Evolutionary conservation across 2,797 vertebrate species (phyloP), one percentile per base, ranked within the genome.

Genomic region (Mycteria americana): DNA sequence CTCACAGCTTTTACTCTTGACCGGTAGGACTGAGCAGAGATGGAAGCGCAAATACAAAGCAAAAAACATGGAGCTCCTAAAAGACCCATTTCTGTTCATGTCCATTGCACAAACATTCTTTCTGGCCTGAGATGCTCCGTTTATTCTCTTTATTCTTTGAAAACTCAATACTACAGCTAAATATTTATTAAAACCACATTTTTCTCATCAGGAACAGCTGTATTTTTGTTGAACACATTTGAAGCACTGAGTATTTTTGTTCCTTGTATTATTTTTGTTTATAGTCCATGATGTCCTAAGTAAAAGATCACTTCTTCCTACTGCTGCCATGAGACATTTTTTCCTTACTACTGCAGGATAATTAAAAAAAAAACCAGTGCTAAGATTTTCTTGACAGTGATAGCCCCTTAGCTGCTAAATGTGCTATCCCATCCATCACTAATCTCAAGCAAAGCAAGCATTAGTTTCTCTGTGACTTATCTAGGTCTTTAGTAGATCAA

Each of bases 401-500:
- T 80, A 85, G 88, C 69, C 83, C 95, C 93, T 92, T 90, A 80
- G 85, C 94, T 96, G 68, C 89, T 92, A 64, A 85, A 85, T 86
- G 45, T 83, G 89, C 92, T 87, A 6, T 88, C 77, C 57, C 93
- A 96, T 97, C 94, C 94, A 96, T 96, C 92, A 93, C 76, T 81
- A 51, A 78, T 74, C 89, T 91, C 85, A 53, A 82, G 87, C 69
- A 92, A 90, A 80, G 86, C 89, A 90, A 89, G 91, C 87, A 77
- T 64, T 95, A 51, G 57, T 89, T 95, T 94, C 88, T 93, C 75
- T 86, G 63, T 92, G 95, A 93, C 93, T 97, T 94, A 93, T 95
- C 91, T 93, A 54, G 91, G 93, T 90, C 89, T 93, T 89, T 53
- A 92, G 80, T 33, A 90, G 94, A 96, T 97, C 96, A 95, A 93